These are phyloP conservation scores for Polydrusus pterygomalis DNA, from an alignment of 2,888 invertebrate genomes.

Conservation along the genomic window DNA sequence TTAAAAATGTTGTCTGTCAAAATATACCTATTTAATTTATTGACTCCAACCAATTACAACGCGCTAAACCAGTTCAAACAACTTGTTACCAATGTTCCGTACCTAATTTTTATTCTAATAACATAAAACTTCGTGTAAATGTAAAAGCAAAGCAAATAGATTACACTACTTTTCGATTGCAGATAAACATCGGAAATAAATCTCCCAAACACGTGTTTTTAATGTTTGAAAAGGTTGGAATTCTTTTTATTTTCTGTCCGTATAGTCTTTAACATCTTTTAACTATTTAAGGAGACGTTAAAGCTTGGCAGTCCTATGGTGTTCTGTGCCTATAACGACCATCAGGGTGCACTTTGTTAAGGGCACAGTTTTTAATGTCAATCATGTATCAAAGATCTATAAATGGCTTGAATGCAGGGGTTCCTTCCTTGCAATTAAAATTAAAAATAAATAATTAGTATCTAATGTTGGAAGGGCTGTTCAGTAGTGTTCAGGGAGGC, in stretches of 20 bases:
- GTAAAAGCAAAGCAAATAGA: slow-evolving; percentile 34
- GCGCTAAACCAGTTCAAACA: neutral
- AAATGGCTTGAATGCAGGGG: too few species aligned
- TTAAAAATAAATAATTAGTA: too few species aligned
- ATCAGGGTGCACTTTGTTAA: too few species aligned
- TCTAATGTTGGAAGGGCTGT: too few species aligned
- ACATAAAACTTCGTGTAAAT: slow-evolving; percentile 7
- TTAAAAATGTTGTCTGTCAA: too few species aligned
- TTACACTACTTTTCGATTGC: slow-evolving; percentile 32
- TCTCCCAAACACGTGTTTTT: slow-evolving; percentile 45
- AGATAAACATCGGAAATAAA: slow-evolving; percentile 48
- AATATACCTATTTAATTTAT: neutral
- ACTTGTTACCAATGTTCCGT: slow-evolving; percentile 6
- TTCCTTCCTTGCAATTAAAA: too few species aligned
- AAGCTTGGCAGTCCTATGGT: too few species aligned
- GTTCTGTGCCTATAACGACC: too few species aligned
- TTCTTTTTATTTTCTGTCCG: slow-evolving; percentile 25
- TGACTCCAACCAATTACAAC: neutral
- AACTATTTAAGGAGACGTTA: neutral
- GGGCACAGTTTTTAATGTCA: too few species aligned
- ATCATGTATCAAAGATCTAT: too few species aligned
- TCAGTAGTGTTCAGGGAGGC: too few species aligned
- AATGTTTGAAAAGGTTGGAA: slow-evolving; percentile 38
- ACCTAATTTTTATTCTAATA: slow-evolving; percentile 17
- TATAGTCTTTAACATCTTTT: slow-evolving; percentile 34